Evolutionary conservation across 2,888 invertebrate genomes (phyloP).

Genomic region (Eilema griseolum): DNA sequence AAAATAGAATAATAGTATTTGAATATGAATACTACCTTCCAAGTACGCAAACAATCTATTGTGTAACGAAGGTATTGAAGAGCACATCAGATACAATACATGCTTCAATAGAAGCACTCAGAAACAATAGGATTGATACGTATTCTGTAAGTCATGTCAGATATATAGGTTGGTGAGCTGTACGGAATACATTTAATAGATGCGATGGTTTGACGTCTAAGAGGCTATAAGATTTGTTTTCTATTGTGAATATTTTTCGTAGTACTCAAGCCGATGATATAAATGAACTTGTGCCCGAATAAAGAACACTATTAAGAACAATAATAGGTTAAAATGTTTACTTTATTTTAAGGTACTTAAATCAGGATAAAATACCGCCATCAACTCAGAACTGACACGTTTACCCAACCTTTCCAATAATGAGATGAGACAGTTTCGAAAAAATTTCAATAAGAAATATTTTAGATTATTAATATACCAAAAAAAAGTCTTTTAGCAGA

Average conservation of each 20-base stretch:
- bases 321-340: slow-evolving; percentile 13
- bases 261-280: not conserved
- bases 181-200: slow-evolving; percentile 22
- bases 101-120: slow-evolving; percentile 26
- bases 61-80: slow-evolving; percentile 27
- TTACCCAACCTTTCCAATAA: slow-evolving; percentile 2
- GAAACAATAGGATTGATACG: slow-evolving; percentile 39
- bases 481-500: not conserved
- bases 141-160: slow-evolving; percentile 35
- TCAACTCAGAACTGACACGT: slow-evolving; percentile 18
- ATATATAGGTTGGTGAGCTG: slow-evolving; percentile 36
- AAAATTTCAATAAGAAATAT: slow-evolving; percentile 1
- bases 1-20: not conserved
- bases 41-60: slow-evolving; percentile 23
- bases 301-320: too few relatives aligned
- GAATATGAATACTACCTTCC: not conserved
- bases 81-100: slow-evolving; percentile 29
- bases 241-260: not conserved
- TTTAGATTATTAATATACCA: not conserved
- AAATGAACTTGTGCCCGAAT: not conserved
- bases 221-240: not conserved
- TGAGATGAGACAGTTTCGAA: not conserved
- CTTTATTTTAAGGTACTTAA: not conserved
- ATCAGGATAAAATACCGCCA: slow-evolving; percentile 16
- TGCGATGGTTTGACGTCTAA: not conserved